Percentiles rank a stretch among this genome's conserved stretches.
Conservation (phyloP, 2,113 vertebrate species). For the Gobiocypris rarus region DNA sequence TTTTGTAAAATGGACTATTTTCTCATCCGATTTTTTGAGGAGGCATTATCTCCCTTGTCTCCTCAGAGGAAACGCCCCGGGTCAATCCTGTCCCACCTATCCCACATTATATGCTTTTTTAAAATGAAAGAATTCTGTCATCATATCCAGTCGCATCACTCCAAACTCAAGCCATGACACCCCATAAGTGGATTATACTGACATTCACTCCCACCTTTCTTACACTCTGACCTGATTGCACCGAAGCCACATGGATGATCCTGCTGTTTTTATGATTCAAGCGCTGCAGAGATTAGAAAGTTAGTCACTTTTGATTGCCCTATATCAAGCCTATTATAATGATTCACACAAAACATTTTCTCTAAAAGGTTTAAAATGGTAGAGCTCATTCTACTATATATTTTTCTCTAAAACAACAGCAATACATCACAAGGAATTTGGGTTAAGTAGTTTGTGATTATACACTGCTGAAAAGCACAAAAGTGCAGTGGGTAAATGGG, state of each 20-base stretch:
- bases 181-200: background rate
- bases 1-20: too few relatives aligned
- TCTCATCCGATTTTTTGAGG: too few relatives aligned
- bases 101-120: background rate
- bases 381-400: background rate
- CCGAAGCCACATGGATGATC: background rate
- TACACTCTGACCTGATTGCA: conserved; percentile 7
- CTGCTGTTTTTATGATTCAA: conserved; percentile 7
- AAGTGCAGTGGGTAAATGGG: background rate
- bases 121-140: background rate
- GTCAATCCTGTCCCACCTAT: background rate
- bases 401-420: background rate
- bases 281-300: background rate
- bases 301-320: background rate
- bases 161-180: background rate
- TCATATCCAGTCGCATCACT: background rate
- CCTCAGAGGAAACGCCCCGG: too few relatives aligned
- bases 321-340: background rate
- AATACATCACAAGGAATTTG: background rate
- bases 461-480: background rate
- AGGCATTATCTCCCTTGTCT: too few relatives aligned
- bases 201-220: background rate
- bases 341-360: background rate
- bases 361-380: background rate
- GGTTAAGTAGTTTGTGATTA: background rate